These are phyloP conservation scores for Brachionus koreanus DNA, from an alignment of 1,140 invertebrate species.

Conservation along the genomic window DNA sequence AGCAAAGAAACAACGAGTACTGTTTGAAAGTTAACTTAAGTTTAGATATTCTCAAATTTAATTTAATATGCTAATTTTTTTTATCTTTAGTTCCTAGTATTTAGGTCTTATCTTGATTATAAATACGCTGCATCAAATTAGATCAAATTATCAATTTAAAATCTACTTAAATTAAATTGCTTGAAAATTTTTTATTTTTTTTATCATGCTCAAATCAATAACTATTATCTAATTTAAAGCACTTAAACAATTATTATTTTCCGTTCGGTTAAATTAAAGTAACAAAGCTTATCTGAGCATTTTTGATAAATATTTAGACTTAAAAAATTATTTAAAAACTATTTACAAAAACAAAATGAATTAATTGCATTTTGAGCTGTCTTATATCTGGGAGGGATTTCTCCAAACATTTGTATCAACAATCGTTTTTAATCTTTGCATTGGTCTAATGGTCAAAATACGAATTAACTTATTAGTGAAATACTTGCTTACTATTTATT, in stretches of 20 bases:
- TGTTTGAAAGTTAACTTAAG: neutral
- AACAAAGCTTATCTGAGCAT: neutral
- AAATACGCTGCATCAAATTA: neutral
- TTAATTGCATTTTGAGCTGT: neutral
- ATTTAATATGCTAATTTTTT: neutral
- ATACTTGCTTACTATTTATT: too few species aligned
- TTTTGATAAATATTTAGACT: neutral
- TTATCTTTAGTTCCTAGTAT: neutral
- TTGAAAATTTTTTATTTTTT: neutral
- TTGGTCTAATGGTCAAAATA: neutral
- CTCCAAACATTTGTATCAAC: neutral
- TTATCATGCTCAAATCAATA: neutral
- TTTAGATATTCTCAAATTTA: neutral
- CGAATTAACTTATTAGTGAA: neutral
- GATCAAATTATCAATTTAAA: neutral
- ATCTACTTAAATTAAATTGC: neutral
- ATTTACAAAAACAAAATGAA: neutral
- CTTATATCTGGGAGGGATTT: neutral
- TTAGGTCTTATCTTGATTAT: neutral
- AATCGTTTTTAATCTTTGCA: neutral
- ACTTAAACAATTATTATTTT: neutral
- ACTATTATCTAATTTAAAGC: neutral
- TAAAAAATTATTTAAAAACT: neutral
- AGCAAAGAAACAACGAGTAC: neutral
- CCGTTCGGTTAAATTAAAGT: too few species aligned